Conservation (phyloP, 2,888 invertebrate species). For the Pelosia muscerda region DNA sequence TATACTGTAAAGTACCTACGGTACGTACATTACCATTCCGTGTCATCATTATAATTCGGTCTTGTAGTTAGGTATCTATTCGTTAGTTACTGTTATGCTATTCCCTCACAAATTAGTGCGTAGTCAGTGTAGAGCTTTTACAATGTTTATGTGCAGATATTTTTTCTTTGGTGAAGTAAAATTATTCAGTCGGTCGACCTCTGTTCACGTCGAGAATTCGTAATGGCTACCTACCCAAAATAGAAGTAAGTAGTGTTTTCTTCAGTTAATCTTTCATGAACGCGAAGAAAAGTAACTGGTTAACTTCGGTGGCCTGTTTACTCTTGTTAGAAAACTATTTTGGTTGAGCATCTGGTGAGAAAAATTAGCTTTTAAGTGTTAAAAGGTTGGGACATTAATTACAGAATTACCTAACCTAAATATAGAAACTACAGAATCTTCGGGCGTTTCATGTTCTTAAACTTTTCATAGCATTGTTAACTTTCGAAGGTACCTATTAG, state of each 20-base stretch:
- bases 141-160: background rate
- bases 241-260: constrained; percentile 19
- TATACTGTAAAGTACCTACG: too few species aligned
- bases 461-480: too few species aligned
- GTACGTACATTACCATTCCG: too few species aligned
- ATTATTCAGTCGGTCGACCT: background rate
- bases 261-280: constrained; percentile 21
- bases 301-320: constrained; percentile 27
- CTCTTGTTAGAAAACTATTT: constrained; percentile 28
- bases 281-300: constrained; percentile 28
- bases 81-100: background rate
- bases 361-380: constrained; percentile 7
- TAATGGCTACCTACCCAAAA: background rate
- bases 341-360: constrained; percentile 20
- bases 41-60: too few species aligned
- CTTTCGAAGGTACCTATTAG: too few species aligned
- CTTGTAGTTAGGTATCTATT: background rate
- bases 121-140: background rate
- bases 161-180: background rate
- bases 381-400: background rate
- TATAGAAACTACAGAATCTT: background rate
- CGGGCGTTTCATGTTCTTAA: background rate
- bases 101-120: background rate
- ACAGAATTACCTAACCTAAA: background rate
- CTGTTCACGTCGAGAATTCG: background rate